Evolutionary conservation across 2,888 invertebrate genomes (phyloP).

Genomic region (Orthosia gothica): DNA sequence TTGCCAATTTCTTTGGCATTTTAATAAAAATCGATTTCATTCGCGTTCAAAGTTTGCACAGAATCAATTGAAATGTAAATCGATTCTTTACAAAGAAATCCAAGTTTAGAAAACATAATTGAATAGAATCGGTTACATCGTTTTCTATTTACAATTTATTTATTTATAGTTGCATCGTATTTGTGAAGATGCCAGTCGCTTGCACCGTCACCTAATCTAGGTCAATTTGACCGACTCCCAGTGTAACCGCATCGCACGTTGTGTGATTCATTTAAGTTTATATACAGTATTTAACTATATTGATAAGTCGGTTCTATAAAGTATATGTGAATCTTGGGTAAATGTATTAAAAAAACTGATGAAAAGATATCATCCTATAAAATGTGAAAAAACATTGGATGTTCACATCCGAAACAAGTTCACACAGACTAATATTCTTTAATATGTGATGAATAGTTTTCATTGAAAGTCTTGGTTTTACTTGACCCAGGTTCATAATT

Average conservation of each 20-base stretch:
- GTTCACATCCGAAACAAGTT: no score
- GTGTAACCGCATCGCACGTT: slow-evolving; percentile 42
- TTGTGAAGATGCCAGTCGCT: slow-evolving; percentile 24
- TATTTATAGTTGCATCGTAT: slow-evolving; percentile 36
- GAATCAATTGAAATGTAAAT: slow-evolving; percentile 5
- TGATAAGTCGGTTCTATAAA: neutral
- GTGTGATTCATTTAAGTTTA: slow-evolving; percentile 26
- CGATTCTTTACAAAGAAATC: slow-evolving; percentile 11
- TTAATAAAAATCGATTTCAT: slow-evolving; percentile 2
- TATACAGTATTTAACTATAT: slow-evolving; percentile 14
- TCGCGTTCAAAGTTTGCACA: neutral
- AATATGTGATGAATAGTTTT: neutral
- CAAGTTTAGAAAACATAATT: slow-evolving; percentile 8
- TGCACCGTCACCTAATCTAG: slow-evolving; percentile 42
- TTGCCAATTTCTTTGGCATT: neutral
- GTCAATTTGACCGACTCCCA: slow-evolving; percentile 41
- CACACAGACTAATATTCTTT: no score
- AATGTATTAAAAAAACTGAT: no score
- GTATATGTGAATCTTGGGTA: neutral
- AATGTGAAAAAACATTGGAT: no score
- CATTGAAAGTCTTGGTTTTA: neutral
- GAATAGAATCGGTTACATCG: slow-evolving; percentile 30
- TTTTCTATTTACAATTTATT: slow-evolving; percentile 25
- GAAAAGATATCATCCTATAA: no score
- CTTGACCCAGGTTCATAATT: neutral